Percentiles rank a stretch among this genome's conserved stretches.
Conservation (phyloP, 2,113 vertebrate genomes). For the Lampris incognitus region DNA sequence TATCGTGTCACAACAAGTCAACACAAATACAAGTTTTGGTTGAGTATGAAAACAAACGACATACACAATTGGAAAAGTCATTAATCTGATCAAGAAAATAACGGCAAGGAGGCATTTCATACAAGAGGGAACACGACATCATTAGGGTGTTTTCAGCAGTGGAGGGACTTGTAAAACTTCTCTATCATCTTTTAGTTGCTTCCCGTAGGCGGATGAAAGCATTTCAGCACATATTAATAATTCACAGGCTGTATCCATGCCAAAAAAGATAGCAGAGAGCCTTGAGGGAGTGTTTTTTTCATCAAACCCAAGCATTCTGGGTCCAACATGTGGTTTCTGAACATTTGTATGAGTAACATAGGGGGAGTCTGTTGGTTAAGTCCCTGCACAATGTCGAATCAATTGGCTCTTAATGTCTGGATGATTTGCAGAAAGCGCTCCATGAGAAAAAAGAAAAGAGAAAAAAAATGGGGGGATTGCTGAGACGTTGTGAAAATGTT, state of each 20-base stretch:
- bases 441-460: conserved; percentile 49
- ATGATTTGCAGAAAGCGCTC: conserved; percentile 37
- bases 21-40: conserved; percentile 3
- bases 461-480: background rate
- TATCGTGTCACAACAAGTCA: too few relatives aligned
- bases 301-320: background rate
- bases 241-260: background rate
- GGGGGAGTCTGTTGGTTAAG: conserved; percentile 23
- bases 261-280: background rate
- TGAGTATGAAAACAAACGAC: background rate
- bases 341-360: conserved; percentile 14
- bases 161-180: background rate
- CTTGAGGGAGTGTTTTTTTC: background rate
- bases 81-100: conserved; percentile 4
- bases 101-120: background rate
- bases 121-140: background rate
- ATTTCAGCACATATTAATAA: conserved; percentile 32
- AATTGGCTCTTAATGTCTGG: conserved; percentile 51
- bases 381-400: conserved; percentile 46
- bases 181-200: background rate
- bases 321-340: conserved; percentile 36
- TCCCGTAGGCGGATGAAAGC: conserved; percentile 11
- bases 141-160: background rate
- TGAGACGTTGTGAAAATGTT: conserved; percentile 53
- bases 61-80: background rate